Percentiles rank a stretch among this genome's conserved stretches.
phyloP scores from a whole-genome alignment of 2,113 vertebrate genomes.

The Mustela lutreola region DNA sequence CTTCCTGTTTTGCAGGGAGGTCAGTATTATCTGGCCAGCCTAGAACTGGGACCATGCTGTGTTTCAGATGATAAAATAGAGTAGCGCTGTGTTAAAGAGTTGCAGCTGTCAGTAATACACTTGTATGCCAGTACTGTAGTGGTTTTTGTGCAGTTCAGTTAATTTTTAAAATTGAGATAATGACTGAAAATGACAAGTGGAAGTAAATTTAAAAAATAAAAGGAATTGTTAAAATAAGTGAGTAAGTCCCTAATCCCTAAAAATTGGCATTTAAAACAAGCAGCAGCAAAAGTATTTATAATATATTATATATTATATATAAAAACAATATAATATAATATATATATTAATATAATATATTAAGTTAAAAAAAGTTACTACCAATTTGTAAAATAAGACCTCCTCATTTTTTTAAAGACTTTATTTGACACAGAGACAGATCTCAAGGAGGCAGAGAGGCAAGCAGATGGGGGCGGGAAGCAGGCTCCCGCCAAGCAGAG shows the following conservation, averaged over 20 bases:
- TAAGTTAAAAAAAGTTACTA: background rate
- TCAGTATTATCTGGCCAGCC: background rate
- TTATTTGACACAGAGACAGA: too few relatives aligned
- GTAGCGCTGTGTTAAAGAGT: background rate
- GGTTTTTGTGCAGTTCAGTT: background rate
- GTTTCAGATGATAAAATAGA: background rate
- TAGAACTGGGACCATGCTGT: background rate
- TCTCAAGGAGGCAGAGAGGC: too few relatives aligned
- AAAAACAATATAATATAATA: background rate
- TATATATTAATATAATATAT: background rate
- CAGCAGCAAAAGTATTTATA: background rate
- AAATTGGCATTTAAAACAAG: constrained; percentile 5
- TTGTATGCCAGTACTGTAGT: background rate
- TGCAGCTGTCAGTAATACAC: background rate
- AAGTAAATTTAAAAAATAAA: constrained; percentile 37
- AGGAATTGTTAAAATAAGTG: background rate
- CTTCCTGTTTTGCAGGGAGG: constrained; percentile 4
- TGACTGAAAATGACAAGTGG: background rate
- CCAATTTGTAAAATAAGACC: background rate
- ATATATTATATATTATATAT: background rate
- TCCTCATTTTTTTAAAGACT: background rate
- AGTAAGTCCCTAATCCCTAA: background rate
- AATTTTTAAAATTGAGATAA: background rate
- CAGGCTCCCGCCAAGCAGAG: too few relatives aligned
- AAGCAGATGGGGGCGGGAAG: too few relatives aligned